Conservation (phyloP, 1,140 invertebrate species). For the Drosophila triauraria region DNA sequence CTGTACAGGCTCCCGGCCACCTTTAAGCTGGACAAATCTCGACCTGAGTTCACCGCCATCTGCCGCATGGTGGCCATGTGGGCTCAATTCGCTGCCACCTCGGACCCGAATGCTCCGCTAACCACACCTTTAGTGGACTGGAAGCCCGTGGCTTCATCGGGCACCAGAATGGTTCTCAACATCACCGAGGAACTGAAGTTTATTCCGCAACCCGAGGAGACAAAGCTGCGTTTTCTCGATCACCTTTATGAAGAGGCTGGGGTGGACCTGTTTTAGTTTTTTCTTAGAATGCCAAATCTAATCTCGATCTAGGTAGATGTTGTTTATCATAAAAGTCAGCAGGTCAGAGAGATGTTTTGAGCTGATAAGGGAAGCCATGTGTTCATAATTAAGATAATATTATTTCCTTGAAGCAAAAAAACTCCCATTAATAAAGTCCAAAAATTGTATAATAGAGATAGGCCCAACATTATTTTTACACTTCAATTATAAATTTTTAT, state of each 20-base stretch:
- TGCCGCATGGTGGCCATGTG: conserved; percentile 85
- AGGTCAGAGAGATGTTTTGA: not conserved
- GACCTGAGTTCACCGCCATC: conserved; percentile 75
- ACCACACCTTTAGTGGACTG: conserved; percentile 63
- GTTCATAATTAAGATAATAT: not conserved
- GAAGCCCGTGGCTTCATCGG: conserved; percentile 69
- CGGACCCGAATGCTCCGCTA: conserved; percentile 70
- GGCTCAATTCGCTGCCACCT: conserved; percentile 80
- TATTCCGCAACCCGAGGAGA: conserved; percentile 77
- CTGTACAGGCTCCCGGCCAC: conserved; percentile 86
- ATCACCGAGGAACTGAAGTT: conserved; percentile 78
- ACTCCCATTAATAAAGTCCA: not conserved
- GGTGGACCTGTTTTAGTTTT: conserved; percentile 38
- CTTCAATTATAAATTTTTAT: too few relatives aligned
- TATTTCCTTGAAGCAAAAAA: not conserved
- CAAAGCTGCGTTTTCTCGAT: conserved; percentile 63
- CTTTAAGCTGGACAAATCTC: conserved; percentile 74
- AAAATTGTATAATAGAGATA: not conserved
- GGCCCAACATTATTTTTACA: too few relatives aligned
- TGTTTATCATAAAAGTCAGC: too few relatives aligned
- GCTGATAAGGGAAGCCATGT: not conserved
- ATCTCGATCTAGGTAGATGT: not conserved
- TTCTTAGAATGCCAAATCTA: not conserved
- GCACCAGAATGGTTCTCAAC: conserved; percentile 78
- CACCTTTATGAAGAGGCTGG: conserved; percentile 39